phyloP scores from a whole-genome alignment of 2,797 vertebrate species.

The Pseudochirops cupreus region DNA sequence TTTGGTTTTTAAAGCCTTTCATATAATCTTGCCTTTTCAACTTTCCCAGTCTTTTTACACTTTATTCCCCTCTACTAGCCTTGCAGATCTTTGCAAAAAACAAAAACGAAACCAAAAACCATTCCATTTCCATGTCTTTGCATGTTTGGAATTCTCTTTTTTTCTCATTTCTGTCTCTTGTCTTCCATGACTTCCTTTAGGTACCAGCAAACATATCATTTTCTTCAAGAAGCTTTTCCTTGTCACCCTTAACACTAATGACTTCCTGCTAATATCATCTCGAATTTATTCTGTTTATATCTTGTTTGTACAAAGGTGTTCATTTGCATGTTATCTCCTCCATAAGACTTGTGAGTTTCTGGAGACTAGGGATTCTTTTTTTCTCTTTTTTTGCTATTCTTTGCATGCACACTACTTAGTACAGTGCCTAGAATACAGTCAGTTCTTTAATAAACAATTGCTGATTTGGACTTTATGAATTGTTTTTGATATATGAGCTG shows the following conservation, averaged over 20 bases:
- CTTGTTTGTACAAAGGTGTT: background rate
- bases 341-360: background rate
- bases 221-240: background rate
- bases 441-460: too few relatives aligned
- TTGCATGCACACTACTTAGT: too few relatives aligned
- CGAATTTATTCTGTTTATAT: background rate
- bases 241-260: background rate
- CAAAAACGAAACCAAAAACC: background rate
- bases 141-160: background rate
- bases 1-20: background rate
- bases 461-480: too few relatives aligned
- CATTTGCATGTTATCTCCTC: background rate
- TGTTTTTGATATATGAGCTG: too few relatives aligned
- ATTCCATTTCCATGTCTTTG: background rate
- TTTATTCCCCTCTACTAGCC: background rate
- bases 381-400: background rate
- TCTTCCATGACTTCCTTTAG: background rate
- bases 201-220: background rate
- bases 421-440: too few relatives aligned
- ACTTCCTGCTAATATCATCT: background rate
- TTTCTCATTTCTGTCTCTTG: background rate
- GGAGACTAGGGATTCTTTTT: background rate
- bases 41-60: background rate
- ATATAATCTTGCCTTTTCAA: background rate
- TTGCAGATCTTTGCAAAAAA: background rate